Percentiles rank a stretch among this genome's conserved stretches.
Evolutionary conservation across 2,797 vertebrate genomes (phyloP).

Genomic region (Lacerta bilineata): DNA sequence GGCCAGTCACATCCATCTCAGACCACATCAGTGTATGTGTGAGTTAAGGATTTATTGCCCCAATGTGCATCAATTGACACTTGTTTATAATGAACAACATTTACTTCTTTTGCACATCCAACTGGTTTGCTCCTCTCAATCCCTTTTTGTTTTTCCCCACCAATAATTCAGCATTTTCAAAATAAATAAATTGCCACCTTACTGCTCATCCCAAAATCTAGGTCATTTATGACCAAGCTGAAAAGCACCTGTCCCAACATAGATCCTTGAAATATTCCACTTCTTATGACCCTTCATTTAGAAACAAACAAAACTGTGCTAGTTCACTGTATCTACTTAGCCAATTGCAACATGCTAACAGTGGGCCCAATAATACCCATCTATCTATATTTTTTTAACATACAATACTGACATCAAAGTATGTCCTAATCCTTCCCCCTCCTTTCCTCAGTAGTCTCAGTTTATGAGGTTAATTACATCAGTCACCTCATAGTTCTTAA

Average conservation of each 20-base stretch:
- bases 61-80: neutral
- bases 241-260: neutral
- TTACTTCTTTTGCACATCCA: neutral
- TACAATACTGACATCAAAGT: conserved; percentile 63
- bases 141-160: neutral
- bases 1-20: too few species aligned
- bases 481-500: conserved; percentile 64
- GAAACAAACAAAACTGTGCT: neutral
- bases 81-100: neutral
- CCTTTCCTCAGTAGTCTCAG: conserved; percentile 57
- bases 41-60: too few species aligned
- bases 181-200: neutral
- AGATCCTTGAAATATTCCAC: neutral
- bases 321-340: conserved; percentile 31
- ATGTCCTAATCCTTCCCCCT: conserved; percentile 57
- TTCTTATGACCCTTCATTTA: neutral
- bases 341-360: conserved; percentile 63
- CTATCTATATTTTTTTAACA: conserved; percentile 38
- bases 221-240: neutral
- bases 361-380: conserved; percentile 7
- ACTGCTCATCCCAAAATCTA: neutral
- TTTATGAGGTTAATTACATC: conserved; percentile 73
- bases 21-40: neutral
- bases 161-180: neutral
- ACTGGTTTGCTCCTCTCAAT: neutral